Base-by-base conservation (phyloP, 2,888 invertebrate species). In the Pemphredon lugubris region DNA sequence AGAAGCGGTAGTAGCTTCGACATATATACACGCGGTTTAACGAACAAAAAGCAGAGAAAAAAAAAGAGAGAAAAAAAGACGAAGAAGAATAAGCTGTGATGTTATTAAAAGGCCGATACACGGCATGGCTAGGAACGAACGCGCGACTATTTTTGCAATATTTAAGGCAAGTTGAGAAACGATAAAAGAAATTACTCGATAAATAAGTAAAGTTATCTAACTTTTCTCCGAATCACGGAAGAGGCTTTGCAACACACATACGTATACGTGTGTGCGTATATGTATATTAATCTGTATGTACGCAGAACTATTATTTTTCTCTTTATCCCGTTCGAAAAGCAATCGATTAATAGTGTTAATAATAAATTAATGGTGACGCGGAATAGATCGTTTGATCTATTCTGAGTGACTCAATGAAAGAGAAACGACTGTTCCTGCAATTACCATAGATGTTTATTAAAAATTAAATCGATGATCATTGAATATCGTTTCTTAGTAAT, bases 71-170 rank as follows among this genome's bases (percentile, higher is more conserved):
- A 30, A 34, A 60, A 34, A 11, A 21, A 14, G 54, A 57, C 11
- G 60, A 51, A 9, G 54, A 55, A 59, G 34, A 59, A 67, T 67
- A 60, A 45, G 66, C 73, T 75, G 75, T 75, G 65, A 77, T 73
- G 73, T 77, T 71, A 61, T 65, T 59, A 58, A 44, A 47, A 50
- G 48, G 58, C 53, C 68, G 50, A 18, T 20, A 53, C 58, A 21
- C 58, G 68, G 40, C 39, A 64, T 39, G 51, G 60, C 51, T 58
- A 37, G 50, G 42, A 59, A 67, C 42, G 58, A 63, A 69, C 65
- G 57, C 78, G 69, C 63, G 55, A 78, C 64, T 75, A 78, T 75
- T 78, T 78, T 78, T 78, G 61, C 78, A 77, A 75, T 58, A 73
- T 67, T 73, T 54, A 66, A 70, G 42, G 65, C 71, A 70, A 75